phyloP scores from a whole-genome alignment of 2,888 invertebrate genomes.

The Andrena trimmerana region DNA sequence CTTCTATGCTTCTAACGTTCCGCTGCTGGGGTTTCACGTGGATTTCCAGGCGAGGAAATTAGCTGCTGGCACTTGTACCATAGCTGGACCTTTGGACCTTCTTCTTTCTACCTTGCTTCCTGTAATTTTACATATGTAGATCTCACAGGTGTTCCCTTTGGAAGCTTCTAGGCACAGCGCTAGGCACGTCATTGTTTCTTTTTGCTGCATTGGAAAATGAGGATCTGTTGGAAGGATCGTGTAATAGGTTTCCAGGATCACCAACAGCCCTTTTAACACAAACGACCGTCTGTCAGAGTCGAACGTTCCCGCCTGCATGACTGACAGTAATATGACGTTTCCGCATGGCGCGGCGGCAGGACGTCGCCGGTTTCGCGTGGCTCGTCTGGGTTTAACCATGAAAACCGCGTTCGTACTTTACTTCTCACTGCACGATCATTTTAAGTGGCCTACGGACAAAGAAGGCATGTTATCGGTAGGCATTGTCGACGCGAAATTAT shows the following conservation, averaged over 20 bases:
- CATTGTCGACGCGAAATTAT: conserved; percentile 46
- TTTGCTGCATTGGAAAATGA: background rate
- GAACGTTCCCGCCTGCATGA: conserved; percentile 25
- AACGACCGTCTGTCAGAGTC: conserved; percentile 26
- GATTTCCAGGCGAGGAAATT: background rate
- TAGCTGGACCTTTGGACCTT: too few species aligned
- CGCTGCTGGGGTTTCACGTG: background rate
- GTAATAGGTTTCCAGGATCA: too few species aligned
- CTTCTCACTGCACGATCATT: conserved; percentile 35
- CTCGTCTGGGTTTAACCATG: conserved; percentile 31
- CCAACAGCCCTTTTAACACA: background rate
- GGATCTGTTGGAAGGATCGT: background rate
- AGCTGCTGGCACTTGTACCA: too few species aligned
- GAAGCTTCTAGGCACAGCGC: too few species aligned
- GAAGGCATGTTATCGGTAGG: conserved; percentile 31
- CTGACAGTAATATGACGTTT: conserved; percentile 50
- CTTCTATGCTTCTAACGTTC: conserved; percentile 40
- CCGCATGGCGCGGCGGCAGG: conserved; percentile 33
- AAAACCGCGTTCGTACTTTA: conserved; percentile 27
- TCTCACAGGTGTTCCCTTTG: too few species aligned
- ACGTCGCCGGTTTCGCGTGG: conserved; percentile 33
- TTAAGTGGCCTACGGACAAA: conserved; percentile 21
- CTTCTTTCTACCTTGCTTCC: too few species aligned
- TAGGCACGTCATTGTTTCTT: too few species aligned
- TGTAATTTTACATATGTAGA: too few species aligned